Evolutionary conservation across 2,113 vertebrate genomes (phyloP).

Genomic region (Brachyhypopomus occidentalis): DNA sequence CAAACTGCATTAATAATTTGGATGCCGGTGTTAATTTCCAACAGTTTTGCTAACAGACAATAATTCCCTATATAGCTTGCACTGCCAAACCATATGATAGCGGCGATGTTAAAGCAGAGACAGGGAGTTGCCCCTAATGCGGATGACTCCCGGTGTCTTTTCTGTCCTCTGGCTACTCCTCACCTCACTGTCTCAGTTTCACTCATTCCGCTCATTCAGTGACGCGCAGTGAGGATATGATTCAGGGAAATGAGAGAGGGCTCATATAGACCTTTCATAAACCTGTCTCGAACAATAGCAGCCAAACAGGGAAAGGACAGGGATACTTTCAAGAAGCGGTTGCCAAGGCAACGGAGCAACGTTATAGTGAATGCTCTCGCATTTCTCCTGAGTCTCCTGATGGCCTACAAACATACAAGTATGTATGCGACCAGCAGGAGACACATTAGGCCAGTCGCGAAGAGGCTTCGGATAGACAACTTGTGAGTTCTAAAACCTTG

Average conservation of each 20-base stretch:
- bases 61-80: background rate
- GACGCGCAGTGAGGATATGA: background rate
- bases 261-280: background rate
- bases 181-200: background rate
- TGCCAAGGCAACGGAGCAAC: slow-evolving; percentile 63
- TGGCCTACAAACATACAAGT: slow-evolving; percentile 36
- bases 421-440: background rate
- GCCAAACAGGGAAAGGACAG: background rate
- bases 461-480: background rate
- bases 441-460: background rate
- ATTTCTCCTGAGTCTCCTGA: slow-evolving; percentile 41
- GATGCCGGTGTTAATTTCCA: background rate
- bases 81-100: background rate
- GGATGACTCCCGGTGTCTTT: background rate
- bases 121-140: no score
- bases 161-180: background rate
- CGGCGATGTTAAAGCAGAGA: background rate
- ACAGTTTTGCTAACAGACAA: background rate
- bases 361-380: slow-evolving; percentile 23
- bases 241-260: background rate
- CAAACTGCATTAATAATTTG: background rate
- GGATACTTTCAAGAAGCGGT: slow-evolving; percentile 49
- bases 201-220: background rate
- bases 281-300: background rate
- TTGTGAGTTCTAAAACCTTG: background rate